Evolutionary conservation across 2,113 vertebrate genomes (phyloP), one percentile per base, ranked within the genome.

Genomic region (Lepidothrix coronata): DNA sequence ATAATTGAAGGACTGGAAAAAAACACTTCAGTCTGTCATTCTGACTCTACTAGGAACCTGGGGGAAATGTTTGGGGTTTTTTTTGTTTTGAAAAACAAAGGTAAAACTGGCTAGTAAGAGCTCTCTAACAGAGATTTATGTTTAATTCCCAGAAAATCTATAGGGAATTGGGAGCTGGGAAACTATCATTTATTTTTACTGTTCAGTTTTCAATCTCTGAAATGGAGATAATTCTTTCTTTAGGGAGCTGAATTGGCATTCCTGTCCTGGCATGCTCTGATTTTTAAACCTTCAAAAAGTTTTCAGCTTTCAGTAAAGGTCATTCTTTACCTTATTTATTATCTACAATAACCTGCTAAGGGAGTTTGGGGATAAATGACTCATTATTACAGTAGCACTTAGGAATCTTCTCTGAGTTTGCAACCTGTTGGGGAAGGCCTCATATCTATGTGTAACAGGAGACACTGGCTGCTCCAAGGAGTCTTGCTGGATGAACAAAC

Each of bases 341-440:
- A 52, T 21, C 49, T 83, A 77, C 61, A 89, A 93, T 93, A 94
- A 91, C 85, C 63, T 95, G 78, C 30, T 77, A 33, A 55, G 90
- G 85, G 91, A 86, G 31, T 63, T 41, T 77, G 82, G 43, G 72
- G 25, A 48, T 71, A 63, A 94, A 86, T 84, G 82, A 93, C 79
- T 95, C 76, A 81, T 84, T 85, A 59, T 95, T 94, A 93, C 5
- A 0, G 79, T 94, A 92, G 76, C 76, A 78, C 49, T 86, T 44
- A 81, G 79, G 92, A 96, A 96, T 90, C 91, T 92, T 72, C 77
- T 39, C 75, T 27, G 74, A 76, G 61, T 68, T 87, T 62, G 31
- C 75, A 92, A 93, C 90, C 79, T 92, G 88, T 88, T 74, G 72
- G 65, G 75, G 85, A 93, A 86, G 82, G 88, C 20, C 52, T 57